Conservation (phyloP, 2,888 invertebrate genomes). For the Melipona beecheii region DNA sequence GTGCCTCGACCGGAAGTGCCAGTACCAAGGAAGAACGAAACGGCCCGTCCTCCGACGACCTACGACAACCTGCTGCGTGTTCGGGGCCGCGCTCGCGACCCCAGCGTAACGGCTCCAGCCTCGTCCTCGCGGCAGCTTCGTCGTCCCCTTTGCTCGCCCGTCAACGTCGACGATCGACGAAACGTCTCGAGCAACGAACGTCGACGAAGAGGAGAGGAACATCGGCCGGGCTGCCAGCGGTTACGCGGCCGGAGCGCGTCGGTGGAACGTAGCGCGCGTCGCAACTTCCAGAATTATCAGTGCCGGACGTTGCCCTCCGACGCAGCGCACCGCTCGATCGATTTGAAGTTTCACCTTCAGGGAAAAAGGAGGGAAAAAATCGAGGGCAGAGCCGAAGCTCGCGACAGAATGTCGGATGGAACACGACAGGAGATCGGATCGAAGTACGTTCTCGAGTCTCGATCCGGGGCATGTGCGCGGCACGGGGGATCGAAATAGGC, state of each 20-base stretch:
- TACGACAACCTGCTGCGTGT: conserved; percentile 66
- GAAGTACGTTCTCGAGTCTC: neutral
- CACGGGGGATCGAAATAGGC: conserved; percentile 1
- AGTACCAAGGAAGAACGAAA: conserved; percentile 27
- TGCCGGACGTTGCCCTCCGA: conserved; percentile 52
- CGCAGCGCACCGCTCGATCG: conserved; percentile 32
- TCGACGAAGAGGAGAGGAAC: neutral
- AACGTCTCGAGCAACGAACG: neutral
- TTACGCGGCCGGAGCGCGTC: neutral
- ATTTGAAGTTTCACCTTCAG: conserved; percentile 30
- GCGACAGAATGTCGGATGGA: too few species aligned
- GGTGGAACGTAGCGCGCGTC: neutral
- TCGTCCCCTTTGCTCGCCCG: neutral
- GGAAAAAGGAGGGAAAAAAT: too few species aligned
- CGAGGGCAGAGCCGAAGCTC: neutral
- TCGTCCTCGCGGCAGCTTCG: neutral
- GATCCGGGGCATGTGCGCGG: neutral
- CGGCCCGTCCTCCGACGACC: conserved; percentile 59
- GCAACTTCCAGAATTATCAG: conserved; percentile 49
- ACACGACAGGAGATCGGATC: neutral
- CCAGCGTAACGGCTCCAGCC: neutral
- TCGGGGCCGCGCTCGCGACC: neutral
- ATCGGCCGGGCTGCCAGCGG: neutral
- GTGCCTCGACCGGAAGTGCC: conserved; percentile 58
- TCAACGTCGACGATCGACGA: neutral